Conservation (phyloP, 2,888 invertebrate genomes). For the Temnothorax ravouxi region DNA sequence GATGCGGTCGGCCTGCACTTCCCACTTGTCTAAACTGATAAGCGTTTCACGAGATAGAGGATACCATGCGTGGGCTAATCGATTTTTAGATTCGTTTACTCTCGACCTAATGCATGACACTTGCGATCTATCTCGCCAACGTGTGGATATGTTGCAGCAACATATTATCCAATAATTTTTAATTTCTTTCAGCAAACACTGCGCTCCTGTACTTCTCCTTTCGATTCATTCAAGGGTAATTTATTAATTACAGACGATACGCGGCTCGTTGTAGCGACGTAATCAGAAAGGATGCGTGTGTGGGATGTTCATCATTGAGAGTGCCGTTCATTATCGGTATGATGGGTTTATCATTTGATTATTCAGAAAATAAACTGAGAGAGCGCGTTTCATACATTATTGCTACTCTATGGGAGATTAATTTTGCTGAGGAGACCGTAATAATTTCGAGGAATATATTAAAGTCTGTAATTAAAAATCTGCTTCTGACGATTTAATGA, state of each 20-base stretch:
- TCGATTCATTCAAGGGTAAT: slow-evolving; percentile 21
- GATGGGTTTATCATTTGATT: slow-evolving; percentile 63
- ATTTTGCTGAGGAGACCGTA: slow-evolving; percentile 3
- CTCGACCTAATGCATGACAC: slow-evolving; percentile 2
- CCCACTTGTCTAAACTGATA: slow-evolving; percentile 76
- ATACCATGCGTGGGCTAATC: slow-evolving; percentile 61
- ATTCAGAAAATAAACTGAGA: slow-evolving; percentile 68
- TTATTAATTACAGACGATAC: slow-evolving; percentile 47
- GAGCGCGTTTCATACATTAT: slow-evolving; percentile 28
- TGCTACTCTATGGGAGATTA: slow-evolving; percentile 36
- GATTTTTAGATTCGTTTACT: slow-evolving; percentile 39
- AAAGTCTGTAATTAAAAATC: not conserved
- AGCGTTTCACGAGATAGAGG: slow-evolving; percentile 64
- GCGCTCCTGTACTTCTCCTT: not conserved
- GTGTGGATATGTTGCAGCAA: not conserved
- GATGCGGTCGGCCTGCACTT: slow-evolving; percentile 74
- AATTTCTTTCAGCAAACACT: not conserved
- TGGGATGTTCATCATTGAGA: slow-evolving; percentile 58
- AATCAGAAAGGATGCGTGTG: slow-evolving; percentile 39
- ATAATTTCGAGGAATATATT: slow-evolving; percentile 20
- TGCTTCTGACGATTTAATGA: not conserved
- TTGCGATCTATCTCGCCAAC: not conserved
- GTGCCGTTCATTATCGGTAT: slow-evolving; percentile 54
- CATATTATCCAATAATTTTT: not conserved
- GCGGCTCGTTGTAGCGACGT: slow-evolving; percentile 10